phyloP scores from a whole-genome alignment of 2,797 vertebrate species.

The Delichon dasypus region DNA sequence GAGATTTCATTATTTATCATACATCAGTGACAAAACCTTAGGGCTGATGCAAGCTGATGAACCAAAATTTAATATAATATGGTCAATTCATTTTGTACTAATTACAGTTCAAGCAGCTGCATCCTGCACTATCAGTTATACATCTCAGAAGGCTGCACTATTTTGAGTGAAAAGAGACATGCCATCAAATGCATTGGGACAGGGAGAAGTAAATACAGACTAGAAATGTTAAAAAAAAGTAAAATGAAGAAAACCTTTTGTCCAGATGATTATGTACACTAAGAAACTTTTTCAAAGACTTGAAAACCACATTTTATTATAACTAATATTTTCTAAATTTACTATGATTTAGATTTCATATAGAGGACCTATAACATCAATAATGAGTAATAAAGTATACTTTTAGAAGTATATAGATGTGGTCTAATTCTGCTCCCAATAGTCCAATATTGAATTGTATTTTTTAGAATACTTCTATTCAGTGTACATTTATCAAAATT shows the following conservation, averaged over 20 bases:
- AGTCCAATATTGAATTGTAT: not conserved
- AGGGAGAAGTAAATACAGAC: not conserved
- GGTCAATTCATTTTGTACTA: conserved; percentile 50
- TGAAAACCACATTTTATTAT: not conserved
- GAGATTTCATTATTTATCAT: conserved; percentile 11
- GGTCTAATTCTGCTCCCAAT: not conserved
- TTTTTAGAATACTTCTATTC: not conserved
- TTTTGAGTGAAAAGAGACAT: conserved; percentile 21
- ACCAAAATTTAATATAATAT: conserved; percentile 44
- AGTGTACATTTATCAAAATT: not conserved
- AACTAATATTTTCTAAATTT: not conserved
- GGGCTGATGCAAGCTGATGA: conserved; percentile 47
- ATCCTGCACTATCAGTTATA: conserved; percentile 29
- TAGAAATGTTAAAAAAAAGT: not conserved
- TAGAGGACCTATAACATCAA: not conserved
- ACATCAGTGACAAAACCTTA: conserved; percentile 23
- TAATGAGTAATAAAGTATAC: not conserved
- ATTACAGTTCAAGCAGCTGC: conserved; percentile 53
- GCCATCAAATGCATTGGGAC: not conserved
- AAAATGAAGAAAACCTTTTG: not conserved
- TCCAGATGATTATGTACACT: not conserved
- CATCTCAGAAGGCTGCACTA: not conserved
- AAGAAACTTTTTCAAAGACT: not conserved
- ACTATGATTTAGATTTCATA: not conserved
- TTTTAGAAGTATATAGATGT: not conserved